Evolutionary conservation across 2,797 vertebrate genomes (phyloP), one percentile per base, ranked within the genome.

Genomic region (Acanthurus leucopareius): DNA sequence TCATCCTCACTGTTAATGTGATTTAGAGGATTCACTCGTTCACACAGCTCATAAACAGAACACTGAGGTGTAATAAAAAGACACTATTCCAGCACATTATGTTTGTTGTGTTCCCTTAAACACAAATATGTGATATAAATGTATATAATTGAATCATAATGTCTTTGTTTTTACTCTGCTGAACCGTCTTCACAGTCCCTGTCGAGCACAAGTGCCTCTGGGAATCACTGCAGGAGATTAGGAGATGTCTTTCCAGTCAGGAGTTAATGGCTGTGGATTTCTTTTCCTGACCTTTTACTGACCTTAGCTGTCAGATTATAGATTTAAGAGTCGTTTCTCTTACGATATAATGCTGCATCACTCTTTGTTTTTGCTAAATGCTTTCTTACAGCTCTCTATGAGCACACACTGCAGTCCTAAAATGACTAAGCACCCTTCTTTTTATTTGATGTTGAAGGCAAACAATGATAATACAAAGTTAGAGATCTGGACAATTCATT

Each of bases 21-120:
- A 85, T 85, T 86, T 73, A 83, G 62, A 74, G 45, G 79, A 69
- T 40, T 74, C 79, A 90, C 84, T 76, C 75, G 74, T 68, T 78
- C 74, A 52, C 47, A n/a, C 19, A 10, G 66, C 42, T 76, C 71
- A 53, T 32, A 32, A 32, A 32, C 28, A 32, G 28, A 32, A 32
- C 28, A 5, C 28, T 32, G 28, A 32, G 28, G 28, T 32, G 28
- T 32, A 32, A 32, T 32, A 25, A 32, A 32, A 32, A 32, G 28
- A 32, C 28, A 4, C 3, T 32, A 32, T 32, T 32, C 28, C 28
- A 32, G 28, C 28, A 32, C 28, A 32, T 32, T 38, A n/a, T 53
- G 32, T 49, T 4, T 35, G n/a, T 47, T 22, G 20, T 65, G 44
- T 44, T 10, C 8, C 32, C n/a, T 45, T 2, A 10, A 47, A 47